Evolutionary conservation across 2,797 vertebrate genomes (phyloP), one percentile per base, ranked within the genome.

Genomic region (Adrianichthys oophorus): DNA sequence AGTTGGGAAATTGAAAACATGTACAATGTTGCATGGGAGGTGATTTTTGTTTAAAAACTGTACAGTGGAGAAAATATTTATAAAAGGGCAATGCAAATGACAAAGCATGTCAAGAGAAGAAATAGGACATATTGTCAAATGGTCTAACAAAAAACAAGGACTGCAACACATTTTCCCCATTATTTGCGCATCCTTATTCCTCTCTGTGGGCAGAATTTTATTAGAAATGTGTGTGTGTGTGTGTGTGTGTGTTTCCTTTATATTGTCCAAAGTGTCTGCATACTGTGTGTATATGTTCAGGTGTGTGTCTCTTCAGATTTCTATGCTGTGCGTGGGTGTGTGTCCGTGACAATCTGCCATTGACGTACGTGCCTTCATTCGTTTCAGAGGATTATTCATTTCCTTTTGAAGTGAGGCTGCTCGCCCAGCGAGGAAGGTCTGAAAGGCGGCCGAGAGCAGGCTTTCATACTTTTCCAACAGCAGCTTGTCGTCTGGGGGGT

Each of bases 321-420:
- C 51, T 77, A 52, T 62, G 66, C 54, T 61, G 59, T 52, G 58
- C 72, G 57, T 47, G 41, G 54, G 64, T 52, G 55, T 65, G 54
- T 48, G 72, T 61, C 70, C 48, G 53, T 74, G 78, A 76, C 66
- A 76, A 80, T 71, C 78, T 67, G 84, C 78, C 84, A 78, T 86
- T 86, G 89, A 90, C 75, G 85, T 92, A 93, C 91, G 85, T 95
- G 96, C 97, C 96, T 97, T 98, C 97, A 99, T 98, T 92, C 87
- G 93, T 93, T 98, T 99, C 90, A 99, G 93, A 89, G 97, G 97
- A 92, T 99, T 97, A 92, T 98, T 98, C 92, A 98, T 91, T 90
- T 99, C 97, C 86, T 96, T 92, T 91, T 99, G 97, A 92, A 99
- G 95, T 73, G 95, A 98, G 84, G 96, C 93, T 65, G 97, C 96